phyloP scores from a whole-genome alignment of 2,888 invertebrate genomes.

The Shargacucullia verbasci region DNA sequence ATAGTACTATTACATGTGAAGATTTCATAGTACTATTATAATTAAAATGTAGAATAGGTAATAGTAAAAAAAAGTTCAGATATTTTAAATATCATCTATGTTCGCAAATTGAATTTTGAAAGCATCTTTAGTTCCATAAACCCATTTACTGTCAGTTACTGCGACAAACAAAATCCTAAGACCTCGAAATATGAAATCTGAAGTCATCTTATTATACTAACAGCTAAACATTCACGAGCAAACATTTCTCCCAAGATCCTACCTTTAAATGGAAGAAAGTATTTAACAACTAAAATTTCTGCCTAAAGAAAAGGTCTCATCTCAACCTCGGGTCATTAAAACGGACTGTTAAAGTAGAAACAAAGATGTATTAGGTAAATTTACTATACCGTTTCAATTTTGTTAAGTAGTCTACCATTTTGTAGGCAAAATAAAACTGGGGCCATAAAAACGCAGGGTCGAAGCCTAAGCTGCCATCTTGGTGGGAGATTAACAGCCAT shows the following conservation, averaged over 20 bases:
- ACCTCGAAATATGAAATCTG: constrained; percentile 23
- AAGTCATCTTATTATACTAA: constrained; percentile 42
- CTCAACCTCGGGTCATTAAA: constrained; percentile 53
- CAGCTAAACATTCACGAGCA: constrained; percentile 28
- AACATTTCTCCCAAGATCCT: constrained; percentile 18
- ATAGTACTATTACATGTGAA: no score
- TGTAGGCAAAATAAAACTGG: constrained; percentile 77
- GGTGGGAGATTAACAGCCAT: constrained; percentile 84
- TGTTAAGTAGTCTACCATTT: constrained; percentile 82
- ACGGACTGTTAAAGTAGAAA: constrained; percentile 58
- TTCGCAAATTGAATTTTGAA: constrained; percentile 2
- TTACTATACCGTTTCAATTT: constrained; percentile 79
- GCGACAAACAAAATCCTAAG: constrained; percentile 19
- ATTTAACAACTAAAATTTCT: constrained; percentile 31
- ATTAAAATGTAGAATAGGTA: no score
- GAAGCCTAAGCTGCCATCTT: constrained; percentile 72
- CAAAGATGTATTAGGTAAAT: constrained; percentile 68
- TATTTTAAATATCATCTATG: neutral
- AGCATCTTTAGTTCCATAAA: constrained; percentile 21
- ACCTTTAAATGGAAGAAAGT: constrained; percentile 28
- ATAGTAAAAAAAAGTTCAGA: no score
- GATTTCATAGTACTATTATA: no score
- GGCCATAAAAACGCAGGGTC: constrained; percentile 73
- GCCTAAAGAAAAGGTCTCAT: constrained; percentile 25
- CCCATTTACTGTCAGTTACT: constrained; percentile 22